Conservation (phyloP, 2,888 invertebrate species). For the Drosophila neotestacea region DNA sequence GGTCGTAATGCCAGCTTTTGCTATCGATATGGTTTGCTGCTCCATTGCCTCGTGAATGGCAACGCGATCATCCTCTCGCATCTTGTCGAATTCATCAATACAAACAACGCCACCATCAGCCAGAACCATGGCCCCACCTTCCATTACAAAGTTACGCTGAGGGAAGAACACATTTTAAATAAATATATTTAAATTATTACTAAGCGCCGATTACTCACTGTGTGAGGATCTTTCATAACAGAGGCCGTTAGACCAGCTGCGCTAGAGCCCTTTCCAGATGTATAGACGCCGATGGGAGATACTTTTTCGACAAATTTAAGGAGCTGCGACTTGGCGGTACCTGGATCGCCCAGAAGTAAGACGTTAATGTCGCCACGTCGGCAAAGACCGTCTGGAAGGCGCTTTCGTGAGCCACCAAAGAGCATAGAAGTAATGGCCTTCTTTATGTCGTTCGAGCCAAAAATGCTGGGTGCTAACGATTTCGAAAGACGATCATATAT, state of each 20-base stretch:
- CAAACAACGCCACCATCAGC: constrained; percentile 99
- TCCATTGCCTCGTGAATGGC: constrained; percentile 99
- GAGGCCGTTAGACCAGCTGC: constrained; percentile 99
- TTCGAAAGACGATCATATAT: constrained; percentile 94
- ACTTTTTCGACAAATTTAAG: constrained; percentile 98
- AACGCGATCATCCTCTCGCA: constrained; percentile 99
- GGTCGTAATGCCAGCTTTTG: constrained; percentile 99
- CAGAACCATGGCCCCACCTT: constrained; percentile 99
- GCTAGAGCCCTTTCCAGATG: constrained; percentile 99
- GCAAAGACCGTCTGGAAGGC: constrained; percentile 97
- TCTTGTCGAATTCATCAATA: constrained; percentile 99
- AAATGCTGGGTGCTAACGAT: constrained; percentile 99
- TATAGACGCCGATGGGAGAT: constrained; percentile 97
- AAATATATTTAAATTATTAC: not conserved
- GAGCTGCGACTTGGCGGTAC: constrained; percentile 99
- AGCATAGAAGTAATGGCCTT: constrained; percentile 97
- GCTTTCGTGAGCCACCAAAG: constrained; percentile 96
- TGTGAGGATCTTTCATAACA: constrained; percentile 95
- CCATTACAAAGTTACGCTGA: constrained; percentile 97
- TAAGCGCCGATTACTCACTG: constrained; percentile 87
- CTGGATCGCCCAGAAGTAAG: constrained; percentile 97
- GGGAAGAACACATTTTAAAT: constrained; percentile 42
- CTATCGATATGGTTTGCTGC: constrained; percentile 99
- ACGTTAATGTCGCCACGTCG: constrained; percentile 99
- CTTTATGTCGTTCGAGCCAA: constrained; percentile 96